A percentile compares a stretch with the other conserved stretches of the same genome.
Evolutionary conservation across 1,140 invertebrate genomes (phyloP).

Genomic region (Drosophila paulistorum): DNA sequence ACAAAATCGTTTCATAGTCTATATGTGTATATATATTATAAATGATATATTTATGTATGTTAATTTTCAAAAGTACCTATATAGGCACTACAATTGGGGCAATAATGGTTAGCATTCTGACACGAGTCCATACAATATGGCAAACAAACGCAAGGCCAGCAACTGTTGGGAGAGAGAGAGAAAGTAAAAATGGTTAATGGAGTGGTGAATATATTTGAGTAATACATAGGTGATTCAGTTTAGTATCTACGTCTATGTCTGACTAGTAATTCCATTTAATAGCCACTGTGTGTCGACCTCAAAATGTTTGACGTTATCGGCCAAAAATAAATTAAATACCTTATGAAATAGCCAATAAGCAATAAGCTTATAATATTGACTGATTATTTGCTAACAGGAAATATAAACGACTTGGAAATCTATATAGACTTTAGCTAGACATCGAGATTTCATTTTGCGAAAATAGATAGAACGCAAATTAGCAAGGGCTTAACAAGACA

Average conservation of each 20-base stretch:
- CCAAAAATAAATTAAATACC: conserved; percentile 2
- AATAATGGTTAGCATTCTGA: conserved; percentile 87
- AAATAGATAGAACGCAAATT: neutral
- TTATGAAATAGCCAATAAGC: no score
- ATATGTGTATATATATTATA: neutral
- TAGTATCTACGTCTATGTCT: neutral
- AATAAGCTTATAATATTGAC: no score
- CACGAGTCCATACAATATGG: conserved; percentile 88
- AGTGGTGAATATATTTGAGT: neutral
- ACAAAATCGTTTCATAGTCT: conserved; percentile 9
- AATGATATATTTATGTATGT: neutral
- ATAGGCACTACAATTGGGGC: conserved; percentile 87
- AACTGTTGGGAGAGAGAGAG: conserved; percentile 34
- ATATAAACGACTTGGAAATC: neutral
- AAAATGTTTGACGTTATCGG: neutral
- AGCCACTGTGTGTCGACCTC: neutral
- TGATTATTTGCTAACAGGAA: no score
- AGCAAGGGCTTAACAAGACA: neutral
- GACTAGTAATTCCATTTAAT: conserved; percentile 4
- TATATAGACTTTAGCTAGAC: neutral
- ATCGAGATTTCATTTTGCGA: neutral
- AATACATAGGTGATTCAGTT: conserved; percentile 19
- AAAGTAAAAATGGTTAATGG: conserved; percentile 1
- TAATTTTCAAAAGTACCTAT: conserved; percentile 85
- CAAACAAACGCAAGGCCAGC: conserved; percentile 84